These are phyloP conservation scores for Latrodectus geometricus DNA, from an alignment of 1,140 invertebrate genomes.

Conservation along the genomic window DNA sequence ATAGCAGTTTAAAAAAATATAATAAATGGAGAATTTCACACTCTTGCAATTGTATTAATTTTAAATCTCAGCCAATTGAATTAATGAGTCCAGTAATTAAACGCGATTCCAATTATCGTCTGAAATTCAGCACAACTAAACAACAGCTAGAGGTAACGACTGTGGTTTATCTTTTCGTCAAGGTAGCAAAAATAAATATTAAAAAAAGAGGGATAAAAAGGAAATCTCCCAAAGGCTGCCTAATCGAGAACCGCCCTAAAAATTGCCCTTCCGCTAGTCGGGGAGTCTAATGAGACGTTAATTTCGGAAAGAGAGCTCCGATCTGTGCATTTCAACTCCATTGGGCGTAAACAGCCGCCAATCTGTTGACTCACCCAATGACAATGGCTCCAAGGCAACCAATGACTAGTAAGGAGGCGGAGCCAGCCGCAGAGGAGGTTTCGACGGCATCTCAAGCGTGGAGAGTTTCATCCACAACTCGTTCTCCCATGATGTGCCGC, in stretches of 20 bases:
- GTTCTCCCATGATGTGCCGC: slow-evolving; percentile 55
- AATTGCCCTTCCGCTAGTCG: slow-evolving; percentile 30
- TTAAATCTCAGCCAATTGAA: no score
- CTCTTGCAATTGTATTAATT: no score
- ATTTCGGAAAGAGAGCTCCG: slow-evolving; percentile 19
- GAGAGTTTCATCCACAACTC: slow-evolving; percentile 1
- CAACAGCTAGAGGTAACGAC: no score
- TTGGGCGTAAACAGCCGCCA: slow-evolving; percentile 26
- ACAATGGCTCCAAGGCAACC: neutral
- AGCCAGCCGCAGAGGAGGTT: neutral
- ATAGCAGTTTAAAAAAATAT: no score
- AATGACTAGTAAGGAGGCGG: slow-evolving; percentile 19
- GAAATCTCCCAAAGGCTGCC: slow-evolving; percentile 10
- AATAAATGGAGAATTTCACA: no score
- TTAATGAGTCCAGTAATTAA: no score
- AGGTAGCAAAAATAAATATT: no score
- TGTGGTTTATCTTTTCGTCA: no score
- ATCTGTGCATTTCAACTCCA: neutral
- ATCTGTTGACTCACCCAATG: slow-evolving; percentile 25
- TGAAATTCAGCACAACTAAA: no score
- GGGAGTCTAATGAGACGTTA: slow-evolving; percentile 46
- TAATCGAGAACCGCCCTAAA: slow-evolving; percentile 21
- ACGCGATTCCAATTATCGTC: no score
- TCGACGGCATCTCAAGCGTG: neutral
- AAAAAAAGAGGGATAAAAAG: neutral